Evolutionary conservation across 2,888 invertebrate genomes (phyloP), one percentile per base, ranked within the genome.

Genomic region (Apantesis nais): DNA sequence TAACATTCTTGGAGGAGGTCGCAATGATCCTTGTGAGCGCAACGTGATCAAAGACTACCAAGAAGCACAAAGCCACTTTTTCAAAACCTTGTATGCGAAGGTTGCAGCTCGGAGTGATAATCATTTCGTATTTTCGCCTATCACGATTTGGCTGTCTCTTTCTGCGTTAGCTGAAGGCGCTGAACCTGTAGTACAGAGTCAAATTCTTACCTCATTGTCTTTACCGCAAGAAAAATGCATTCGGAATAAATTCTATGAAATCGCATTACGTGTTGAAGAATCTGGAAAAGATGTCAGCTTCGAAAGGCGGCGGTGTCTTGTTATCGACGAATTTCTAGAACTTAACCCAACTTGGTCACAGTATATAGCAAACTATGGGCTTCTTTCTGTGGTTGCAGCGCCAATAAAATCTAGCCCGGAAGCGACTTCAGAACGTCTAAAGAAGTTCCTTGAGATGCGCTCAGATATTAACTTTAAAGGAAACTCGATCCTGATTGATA

Each of bases 131-230:
- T 71, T 85, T 39, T 88, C 88, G 0, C 85, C 85, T 0, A 76
- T 72, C 19, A 76, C 81, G 0, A 76, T 85, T 2, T 88, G 88
- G 88, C 41, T 84, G 1, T 76, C 84, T 0, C 58, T 88, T 3
- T 74, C 86, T 5, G 83, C 84, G 1, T 67, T 88, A 52, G 83
- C 86, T 0, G 88, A 86, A 72, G 82, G 83, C 0, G 73, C 83
- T 0, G 82, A 83, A 11, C 75, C 70, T 4, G 67, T 64, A 0
- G 66, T 74, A 1, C 80, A 83, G 62, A 71, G 66, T 31, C 66
- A 78, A 63, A 29, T 84, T 0, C 80, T 85, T 55, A 14, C 70
- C 8, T 63, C 72, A 5, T 70, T 88, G 0, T 66, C 78, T n/a
- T 63, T 87, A 9, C 86, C 87, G 3, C 63, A 78, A 71, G 76